Base-by-base conservation (phyloP, 2,113 vertebrate genomes). In the Epinephelus moara region DNA sequence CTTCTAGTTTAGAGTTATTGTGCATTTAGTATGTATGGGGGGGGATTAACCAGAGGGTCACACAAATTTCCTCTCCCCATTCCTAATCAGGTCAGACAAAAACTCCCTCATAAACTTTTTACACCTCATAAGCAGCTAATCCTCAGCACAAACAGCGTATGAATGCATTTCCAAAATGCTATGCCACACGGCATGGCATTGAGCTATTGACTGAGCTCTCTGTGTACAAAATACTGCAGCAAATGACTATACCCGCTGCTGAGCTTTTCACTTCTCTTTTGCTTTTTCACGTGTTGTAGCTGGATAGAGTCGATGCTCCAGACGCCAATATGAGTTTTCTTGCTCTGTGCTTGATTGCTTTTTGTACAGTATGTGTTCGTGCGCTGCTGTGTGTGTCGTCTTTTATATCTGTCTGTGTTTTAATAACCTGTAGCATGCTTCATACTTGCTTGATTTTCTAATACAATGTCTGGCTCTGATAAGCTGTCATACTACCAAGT, bases 61-160 rank as follows among this genome's bases (percentile, higher is more conserved):
- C 55, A 55, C 52, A 88, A 61, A 88, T 82, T 60, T 81, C 45
- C 45, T 82, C 67, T 82, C 42, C 30, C 56, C 50, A 57, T 66
- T 76, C 60, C 73, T 78, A 86, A 86, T 89, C 75, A 72, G 77
- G 71, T 84, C 68, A 84, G 52, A 70, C 55, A 68, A 70, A 67
- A 82, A 71, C 33, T 50, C 76, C 19, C 56, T 67, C 40, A 50
- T 84, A 60, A 88, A 74, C 75, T 75, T 90, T 94, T 93, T 93
- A 92, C 88, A 93, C 91, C 90, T 94, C 91, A 94, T 95, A 91
- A 95, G 93, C 93, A 95, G 91, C 93, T 93, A 85, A 88, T 85
- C 66, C 67, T 91, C 23, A 10, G 62, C 78, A 79, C 60, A 82
- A 81, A 82, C 80, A 75, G 66, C 4, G 47, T 81, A 55, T 82